These are phyloP conservation scores for Trichosurus vulpecula DNA, from an alignment of 2,797 vertebrate species.

Conservation along the genomic window DNA sequence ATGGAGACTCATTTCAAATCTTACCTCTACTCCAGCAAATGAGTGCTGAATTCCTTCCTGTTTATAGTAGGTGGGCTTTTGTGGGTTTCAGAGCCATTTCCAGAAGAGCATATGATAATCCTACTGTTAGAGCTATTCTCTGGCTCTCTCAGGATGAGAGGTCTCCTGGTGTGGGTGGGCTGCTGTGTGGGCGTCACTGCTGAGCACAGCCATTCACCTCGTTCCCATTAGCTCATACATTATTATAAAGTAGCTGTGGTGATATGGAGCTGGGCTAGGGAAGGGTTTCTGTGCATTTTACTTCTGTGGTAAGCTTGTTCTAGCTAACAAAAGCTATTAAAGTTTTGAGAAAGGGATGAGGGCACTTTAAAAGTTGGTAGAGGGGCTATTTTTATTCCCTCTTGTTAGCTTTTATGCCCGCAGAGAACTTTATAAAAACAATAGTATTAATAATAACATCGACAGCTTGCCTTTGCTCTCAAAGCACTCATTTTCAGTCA, in stretches of 20 bases:
- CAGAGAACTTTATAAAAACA: background rate
- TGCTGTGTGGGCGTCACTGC: background rate
- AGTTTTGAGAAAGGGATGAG: background rate
- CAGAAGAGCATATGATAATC: background rate
- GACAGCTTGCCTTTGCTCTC: background rate
- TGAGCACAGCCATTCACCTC: fast-evolving
- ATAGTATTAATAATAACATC: background rate
- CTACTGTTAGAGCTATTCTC: no score
- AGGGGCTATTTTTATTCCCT: constrained; percentile 19
- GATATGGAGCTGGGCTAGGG: background rate
- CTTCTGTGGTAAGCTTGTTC: background rate
- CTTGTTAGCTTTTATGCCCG: constrained; percentile 10
- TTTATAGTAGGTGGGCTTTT: background rate
- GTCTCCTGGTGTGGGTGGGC: background rate
- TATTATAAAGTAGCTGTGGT: background rate
- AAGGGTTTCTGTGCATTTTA: background rate
- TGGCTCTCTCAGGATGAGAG: background rate
- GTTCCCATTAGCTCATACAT: background rate
- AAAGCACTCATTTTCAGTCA: background rate
- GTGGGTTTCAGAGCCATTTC: background rate
- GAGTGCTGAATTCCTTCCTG: background rate
- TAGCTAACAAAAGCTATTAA: background rate
- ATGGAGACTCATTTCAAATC: background rate
- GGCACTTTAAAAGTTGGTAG: background rate
- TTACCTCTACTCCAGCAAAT: background rate